These are phyloP conservation scores for Parapristionchus giblindavisi DNA, from an alignment of 2,888 invertebrate genomes.

Conservation along the genomic window DNA sequence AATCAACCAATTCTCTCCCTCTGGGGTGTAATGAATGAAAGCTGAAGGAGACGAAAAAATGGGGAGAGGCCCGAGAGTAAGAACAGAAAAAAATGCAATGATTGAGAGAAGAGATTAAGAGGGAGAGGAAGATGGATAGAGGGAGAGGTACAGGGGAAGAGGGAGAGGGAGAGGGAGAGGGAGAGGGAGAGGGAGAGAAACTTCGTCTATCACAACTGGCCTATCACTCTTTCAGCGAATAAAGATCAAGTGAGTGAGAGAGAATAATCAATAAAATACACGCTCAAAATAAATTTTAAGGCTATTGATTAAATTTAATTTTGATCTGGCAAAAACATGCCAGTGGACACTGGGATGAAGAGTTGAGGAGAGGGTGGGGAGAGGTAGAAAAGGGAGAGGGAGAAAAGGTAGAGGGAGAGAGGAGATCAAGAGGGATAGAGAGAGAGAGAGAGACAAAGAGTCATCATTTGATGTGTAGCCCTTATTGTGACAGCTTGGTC, in stretches of 20 bases:
- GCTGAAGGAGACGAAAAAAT: no score
- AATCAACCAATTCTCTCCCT: no score
- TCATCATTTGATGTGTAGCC: neutral
- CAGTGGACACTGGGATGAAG: neutral
- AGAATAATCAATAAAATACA: no score
- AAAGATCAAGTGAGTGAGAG: neutral
- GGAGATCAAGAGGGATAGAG: neutral
- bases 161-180: neutral
- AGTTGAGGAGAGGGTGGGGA: neutral
- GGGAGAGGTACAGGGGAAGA: conserved; percentile 10
- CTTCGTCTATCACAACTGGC: neutral
- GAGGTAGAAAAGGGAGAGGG: neutral
- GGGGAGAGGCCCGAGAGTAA: conserved; percentile 1
- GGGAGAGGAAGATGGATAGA: conserved; percentile 20
- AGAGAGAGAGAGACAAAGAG: neutral
- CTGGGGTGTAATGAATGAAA: conserved; percentile 5
- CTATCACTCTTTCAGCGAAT: neutral
- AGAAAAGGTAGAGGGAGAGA: neutral
- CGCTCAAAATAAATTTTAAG: no score
- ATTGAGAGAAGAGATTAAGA: neutral
- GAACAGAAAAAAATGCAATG: neutral
- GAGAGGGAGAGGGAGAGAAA: neutral
- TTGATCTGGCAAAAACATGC: no score
- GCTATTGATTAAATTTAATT: no score
- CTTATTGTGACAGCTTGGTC: neutral